Conservation (phyloP, 2,888 invertebrate species). For the Flabesymbios commensalis region DNA sequence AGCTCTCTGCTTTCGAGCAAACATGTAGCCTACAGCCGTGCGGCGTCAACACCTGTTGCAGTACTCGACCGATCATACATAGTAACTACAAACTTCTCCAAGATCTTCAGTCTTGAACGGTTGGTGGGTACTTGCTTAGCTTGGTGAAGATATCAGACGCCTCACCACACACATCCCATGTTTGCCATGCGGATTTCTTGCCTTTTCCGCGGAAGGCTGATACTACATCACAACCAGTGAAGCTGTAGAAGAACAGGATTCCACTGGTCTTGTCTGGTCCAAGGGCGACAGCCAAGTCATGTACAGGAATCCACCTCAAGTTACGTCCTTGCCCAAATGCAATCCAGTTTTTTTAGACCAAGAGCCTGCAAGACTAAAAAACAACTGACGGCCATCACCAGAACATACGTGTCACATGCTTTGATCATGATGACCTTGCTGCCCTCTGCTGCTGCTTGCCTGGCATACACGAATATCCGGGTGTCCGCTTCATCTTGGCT, state of each 20-base stretch:
- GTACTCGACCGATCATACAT: slow-evolving; percentile 36
- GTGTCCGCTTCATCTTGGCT: slow-evolving; percentile 34
- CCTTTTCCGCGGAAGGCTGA: slow-evolving; percentile 35
- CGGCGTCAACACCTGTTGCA: slow-evolving; percentile 27
- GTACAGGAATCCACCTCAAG: slow-evolving; percentile 30
- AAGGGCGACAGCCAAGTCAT: slow-evolving; percentile 25
- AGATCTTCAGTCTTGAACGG: slow-evolving; percentile 13
- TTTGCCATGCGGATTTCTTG: slow-evolving; percentile 36
- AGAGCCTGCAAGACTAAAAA: slow-evolving; percentile 8
- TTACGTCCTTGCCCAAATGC: slow-evolving; percentile 30
- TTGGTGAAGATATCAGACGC: slow-evolving; percentile 20
- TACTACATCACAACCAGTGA: slow-evolving; percentile 38
- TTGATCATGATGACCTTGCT: slow-evolving; percentile 16
- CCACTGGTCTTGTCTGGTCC: slow-evolving; percentile 27
- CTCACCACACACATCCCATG: slow-evolving; percentile 31
- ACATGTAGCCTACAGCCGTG: slow-evolving; percentile 33
- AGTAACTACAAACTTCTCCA: slow-evolving; percentile 34
- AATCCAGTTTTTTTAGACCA: slow-evolving; percentile 30
- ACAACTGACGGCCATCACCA: slow-evolving; percentile 15
- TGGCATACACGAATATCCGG: slow-evolving; percentile 21
- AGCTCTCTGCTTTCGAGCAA: slow-evolving; percentile 35
- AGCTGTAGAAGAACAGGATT: slow-evolving; percentile 34
- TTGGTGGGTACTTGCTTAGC: slow-evolving; percentile 18
- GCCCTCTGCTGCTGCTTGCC: slow-evolving; percentile 11
- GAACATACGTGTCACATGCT: slow-evolving; percentile 17